Conservation (phyloP, 2,888 invertebrate genomes). For the Neelides folsomi region DNA sequence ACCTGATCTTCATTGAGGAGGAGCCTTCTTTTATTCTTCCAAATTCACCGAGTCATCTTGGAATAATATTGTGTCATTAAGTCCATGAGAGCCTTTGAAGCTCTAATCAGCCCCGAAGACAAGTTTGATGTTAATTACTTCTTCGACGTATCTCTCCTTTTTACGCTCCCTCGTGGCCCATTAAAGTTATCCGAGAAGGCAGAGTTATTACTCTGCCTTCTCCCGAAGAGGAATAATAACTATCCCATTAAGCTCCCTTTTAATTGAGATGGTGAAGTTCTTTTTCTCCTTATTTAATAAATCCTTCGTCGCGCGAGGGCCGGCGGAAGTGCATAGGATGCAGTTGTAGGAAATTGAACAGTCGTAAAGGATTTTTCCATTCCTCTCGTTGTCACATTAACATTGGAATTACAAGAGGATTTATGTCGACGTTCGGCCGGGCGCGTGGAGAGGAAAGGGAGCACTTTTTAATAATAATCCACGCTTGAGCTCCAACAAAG, state of each 20-base stretch:
- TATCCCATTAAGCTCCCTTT: too few relatives aligned
- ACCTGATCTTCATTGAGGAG: neutral
- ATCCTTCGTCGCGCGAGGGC: too few relatives aligned
- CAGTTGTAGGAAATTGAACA: too few relatives aligned
- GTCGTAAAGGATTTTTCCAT: too few relatives aligned
- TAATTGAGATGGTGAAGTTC: too few relatives aligned
- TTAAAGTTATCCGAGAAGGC: neutral
- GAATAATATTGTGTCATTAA: constrained; percentile 9
- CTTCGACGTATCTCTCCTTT: constrained; percentile 3
- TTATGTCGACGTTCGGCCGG: constrained; percentile 12
- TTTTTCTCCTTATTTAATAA: too few relatives aligned
- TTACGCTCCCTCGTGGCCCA: neutral
- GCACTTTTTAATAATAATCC: constrained; percentile 16
- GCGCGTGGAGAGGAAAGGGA: constrained; percentile 4
- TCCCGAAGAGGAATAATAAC: too few relatives aligned
- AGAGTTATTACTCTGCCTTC: too few relatives aligned
- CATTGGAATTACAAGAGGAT: constrained; percentile 20
- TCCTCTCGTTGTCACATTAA: constrained; percentile 14
- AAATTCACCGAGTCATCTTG: constrained; percentile 8
- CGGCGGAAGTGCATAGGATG: too few relatives aligned
- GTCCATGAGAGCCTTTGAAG: neutral
- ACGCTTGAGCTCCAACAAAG: too few relatives aligned
- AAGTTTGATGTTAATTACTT: constrained; percentile 11
- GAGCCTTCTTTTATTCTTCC: neutral
- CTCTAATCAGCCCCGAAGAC: constrained; percentile 3